Evolutionary conservation across 1,140 invertebrate species (phyloP), one percentile per base, ranked within the genome.

Genomic region (Fopius arisanus): DNA sequence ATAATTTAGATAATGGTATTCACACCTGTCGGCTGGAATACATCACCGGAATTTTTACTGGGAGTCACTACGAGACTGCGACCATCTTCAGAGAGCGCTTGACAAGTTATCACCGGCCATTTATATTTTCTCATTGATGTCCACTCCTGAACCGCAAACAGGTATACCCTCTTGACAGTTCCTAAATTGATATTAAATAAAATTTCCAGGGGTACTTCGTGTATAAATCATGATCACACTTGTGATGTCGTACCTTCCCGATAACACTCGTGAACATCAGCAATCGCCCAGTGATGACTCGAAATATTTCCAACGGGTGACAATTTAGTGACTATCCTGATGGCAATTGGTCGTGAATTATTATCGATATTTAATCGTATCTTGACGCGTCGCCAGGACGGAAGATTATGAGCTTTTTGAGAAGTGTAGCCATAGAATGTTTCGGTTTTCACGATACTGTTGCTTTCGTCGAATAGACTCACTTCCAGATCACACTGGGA

Each of bases 11-110:
- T n/a, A 37, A 12, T 37, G 33, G 33, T 12, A 3, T 7, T 37
- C 33, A 1, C 31, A 62, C 40, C 1, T 33, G 23, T 0, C 6
- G n/a, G 33, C 10, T 3, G 1, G 0, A 3, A 31, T 1, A 14
- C 26, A 0, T n/a, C 0, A 0, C 0, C 21, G 3, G 21, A 6
- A 19, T 5, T 2, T 5, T n/a, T 14, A 19, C 16, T 48, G 3
- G 73, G n/a, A 19, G 28, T 48, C 0, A 80, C 69, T 5, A 78
- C 1, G 12, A 16, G 10, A 14, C 12, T 43, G 4, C 12, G 0
- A 26, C 72, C n/a, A 10, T 76, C n/a, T 5, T 80, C 75, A 23
- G 72, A 78, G 7, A 80, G 37, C 48, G 74, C 79, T 71, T 81
- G 75, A 29, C 80, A 81, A 0, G 37, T 70, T 1, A 70, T 65